A percentile compares a stretch with the other conserved stretches of the same genome.
Conservation (phyloP, 2,113 vertebrate species). For the Limanda limanda region DNA sequence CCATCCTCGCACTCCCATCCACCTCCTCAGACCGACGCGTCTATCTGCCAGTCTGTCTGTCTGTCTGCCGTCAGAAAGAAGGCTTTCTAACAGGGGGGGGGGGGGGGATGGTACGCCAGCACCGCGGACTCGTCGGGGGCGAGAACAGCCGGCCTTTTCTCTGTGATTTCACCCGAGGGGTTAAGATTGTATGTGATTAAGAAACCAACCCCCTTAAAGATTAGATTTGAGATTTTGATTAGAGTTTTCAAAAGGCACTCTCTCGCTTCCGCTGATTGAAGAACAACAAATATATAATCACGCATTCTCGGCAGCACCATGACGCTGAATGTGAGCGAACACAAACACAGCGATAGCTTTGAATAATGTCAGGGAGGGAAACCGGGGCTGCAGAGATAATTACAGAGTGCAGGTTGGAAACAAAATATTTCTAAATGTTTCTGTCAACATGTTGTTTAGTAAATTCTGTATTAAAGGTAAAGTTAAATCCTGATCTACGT, state of each 20-base stretch:
- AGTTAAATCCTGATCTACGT: too few species aligned
- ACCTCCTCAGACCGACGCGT: conserved; percentile 55
- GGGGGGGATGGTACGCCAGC: conserved; percentile 36
- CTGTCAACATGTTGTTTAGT: background rate
- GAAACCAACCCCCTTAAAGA: conserved; percentile 19
- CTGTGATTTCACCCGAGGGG: conserved; percentile 12
- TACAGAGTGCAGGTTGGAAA: background rate
- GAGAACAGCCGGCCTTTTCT: conserved; percentile 34
- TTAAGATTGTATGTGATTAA: conserved; percentile 38
- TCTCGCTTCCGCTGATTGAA: conserved; percentile 37
- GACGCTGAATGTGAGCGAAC: background rate
- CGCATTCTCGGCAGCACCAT: background rate
- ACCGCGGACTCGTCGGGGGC: conserved; percentile 20
- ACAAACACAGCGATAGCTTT: background rate
- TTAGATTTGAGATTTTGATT: conserved; percentile 37
- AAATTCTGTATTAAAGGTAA: background rate
- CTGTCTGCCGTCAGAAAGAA: conserved; percentile 3
- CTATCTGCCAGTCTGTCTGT: conserved; percentile 25
- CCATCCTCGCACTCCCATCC: conserved; percentile 33
- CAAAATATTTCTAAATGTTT: background rate
- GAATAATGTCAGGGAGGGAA: background rate
- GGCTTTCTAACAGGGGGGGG: conserved; percentile 32
- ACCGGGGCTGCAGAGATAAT: background rate
- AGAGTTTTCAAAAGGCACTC: conserved; percentile 55
- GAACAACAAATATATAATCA: conserved; percentile 22